Evolutionary conservation across 2,797 vertebrate species (phyloP).

Genomic region (Sternarchorhynchus goeldii): DNA sequence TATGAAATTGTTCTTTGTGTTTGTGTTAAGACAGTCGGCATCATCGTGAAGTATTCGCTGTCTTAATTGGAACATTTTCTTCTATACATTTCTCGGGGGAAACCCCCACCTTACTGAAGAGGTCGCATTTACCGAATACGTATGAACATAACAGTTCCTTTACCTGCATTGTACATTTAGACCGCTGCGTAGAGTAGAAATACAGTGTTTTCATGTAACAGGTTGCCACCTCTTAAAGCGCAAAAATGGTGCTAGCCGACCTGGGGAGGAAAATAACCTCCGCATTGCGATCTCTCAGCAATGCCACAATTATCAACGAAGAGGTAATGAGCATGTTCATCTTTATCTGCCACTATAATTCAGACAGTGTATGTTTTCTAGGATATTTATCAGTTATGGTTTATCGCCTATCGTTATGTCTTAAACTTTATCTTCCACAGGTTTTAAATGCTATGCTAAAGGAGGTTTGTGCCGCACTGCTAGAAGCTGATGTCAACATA

Average conservation of each 20-base stretch:
- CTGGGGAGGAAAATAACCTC: slow-evolving; percentile 97
- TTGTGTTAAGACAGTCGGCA: slow-evolving; percentile 11
- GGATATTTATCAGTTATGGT: not conserved
- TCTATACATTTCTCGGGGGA: slow-evolving; percentile 23
- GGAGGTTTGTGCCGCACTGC: slow-evolving; percentile 94
- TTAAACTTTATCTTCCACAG: slow-evolving; percentile 65
- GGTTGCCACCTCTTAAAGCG: slow-evolving; percentile 56
- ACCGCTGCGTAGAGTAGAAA: not conserved
- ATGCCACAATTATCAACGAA: slow-evolving; percentile 98
- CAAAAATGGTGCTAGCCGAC: slow-evolving; percentile 96
- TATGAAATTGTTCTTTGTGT: not conserved
- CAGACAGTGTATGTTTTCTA: not conserved
- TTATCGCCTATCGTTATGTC: not conserved
- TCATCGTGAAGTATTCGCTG: slow-evolving; percentile 1
- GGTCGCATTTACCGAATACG: slow-evolving; percentile 25
- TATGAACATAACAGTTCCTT: not conserved
- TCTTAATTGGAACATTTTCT: not conserved
- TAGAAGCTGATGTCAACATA: slow-evolving; percentile 98
- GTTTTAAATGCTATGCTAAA: slow-evolving; percentile 98
- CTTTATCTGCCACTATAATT: too few species aligned
- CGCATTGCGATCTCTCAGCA: slow-evolving; percentile 96
- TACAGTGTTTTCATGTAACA: slow-evolving; percentile 22
- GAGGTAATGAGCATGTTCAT: slow-evolving; percentile 76
- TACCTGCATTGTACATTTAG: too few species aligned
- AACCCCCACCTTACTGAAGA: slow-evolving; percentile 40